These are phyloP conservation scores for Meteorus cinctellus DNA, from an alignment of 2,888 invertebrate genomes.

Conservation along the genomic window DNA sequence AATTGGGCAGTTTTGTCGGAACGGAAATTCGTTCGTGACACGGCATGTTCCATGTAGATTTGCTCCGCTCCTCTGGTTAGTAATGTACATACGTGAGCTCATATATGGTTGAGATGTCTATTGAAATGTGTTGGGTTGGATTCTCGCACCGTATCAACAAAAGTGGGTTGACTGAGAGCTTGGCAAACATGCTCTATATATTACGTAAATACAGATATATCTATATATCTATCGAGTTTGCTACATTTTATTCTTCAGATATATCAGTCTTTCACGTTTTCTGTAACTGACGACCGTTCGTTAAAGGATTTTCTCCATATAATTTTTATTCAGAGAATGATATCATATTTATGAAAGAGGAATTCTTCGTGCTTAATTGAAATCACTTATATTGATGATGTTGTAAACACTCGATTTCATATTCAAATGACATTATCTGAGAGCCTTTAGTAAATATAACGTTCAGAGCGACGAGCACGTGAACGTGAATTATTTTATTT, in stretches of 20 bases:
- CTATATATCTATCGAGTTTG: conserved; percentile 48
- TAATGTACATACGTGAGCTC: conserved; percentile 18
- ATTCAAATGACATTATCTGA: background rate
- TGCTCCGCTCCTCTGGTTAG: background rate
- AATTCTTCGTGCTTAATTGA: too few species aligned
- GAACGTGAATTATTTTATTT: background rate
- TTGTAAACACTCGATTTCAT: background rate
- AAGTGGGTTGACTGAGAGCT: conserved; percentile 55
- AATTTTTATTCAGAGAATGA: too few species aligned
- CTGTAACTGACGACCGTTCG: background rate
- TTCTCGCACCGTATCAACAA: conserved; percentile 50
- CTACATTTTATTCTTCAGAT: conserved; percentile 39
- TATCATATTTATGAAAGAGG: too few species aligned
- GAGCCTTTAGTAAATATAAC: background rate
- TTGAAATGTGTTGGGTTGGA: conserved; percentile 24
- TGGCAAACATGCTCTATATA: conserved; percentile 51
- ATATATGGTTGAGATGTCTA: conserved; percentile 40
- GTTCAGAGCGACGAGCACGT: background rate
- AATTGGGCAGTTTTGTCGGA: background rate
- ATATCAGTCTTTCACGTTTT: background rate
- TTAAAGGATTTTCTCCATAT: background rate
- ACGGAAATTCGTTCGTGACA: conserved; percentile 27
- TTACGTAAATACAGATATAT: conserved; percentile 46
- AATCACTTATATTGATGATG: background rate
- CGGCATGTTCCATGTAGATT: conserved; percentile 35